A percentile compares a stretch with the other conserved stretches of the same genome.
Evolutionary conservation across 2,113 vertebrate species (phyloP).

Genomic region (Gracilinanus agilis): DNA sequence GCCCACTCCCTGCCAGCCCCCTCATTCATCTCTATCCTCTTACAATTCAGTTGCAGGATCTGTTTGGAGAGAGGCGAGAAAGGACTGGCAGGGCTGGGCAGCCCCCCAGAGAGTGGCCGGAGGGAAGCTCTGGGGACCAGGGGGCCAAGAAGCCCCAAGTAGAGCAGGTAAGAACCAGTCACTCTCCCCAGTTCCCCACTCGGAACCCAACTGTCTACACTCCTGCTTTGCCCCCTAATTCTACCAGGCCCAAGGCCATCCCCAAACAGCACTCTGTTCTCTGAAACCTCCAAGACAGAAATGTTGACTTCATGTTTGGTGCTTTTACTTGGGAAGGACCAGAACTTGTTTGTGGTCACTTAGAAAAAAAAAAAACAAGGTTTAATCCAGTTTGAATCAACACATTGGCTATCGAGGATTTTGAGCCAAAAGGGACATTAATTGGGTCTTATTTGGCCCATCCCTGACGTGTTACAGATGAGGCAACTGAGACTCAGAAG

Average conservation of each 20-base stretch:
- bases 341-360: not conserved
- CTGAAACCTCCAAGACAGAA: not conserved
- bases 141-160: not conserved
- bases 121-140: not conserved
- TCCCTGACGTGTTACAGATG: not conserved
- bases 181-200: not conserved
- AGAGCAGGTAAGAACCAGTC: not conserved
- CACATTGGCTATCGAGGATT: not conserved
- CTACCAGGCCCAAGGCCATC: not conserved
- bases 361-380: not conserved
- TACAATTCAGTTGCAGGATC: not conserved
- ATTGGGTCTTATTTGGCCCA: not conserved
- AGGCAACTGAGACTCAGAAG: not conserved
- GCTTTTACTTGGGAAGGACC: not conserved
- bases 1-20: too few relatives aligned
- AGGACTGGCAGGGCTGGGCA: not conserved
- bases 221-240: not conserved
- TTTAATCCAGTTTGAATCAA: not conserved
- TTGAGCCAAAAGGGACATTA: not conserved
- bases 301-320: too few relatives aligned
- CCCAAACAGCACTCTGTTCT: too few relatives aligned
- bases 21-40: not conserved
- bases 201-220: not conserved
- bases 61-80: not conserved
- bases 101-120: not conserved